Evolutionary conservation across 2,113 vertebrate species (phyloP), one percentile per base, ranked within the genome.

Genomic region (Stegastes partitus): DNA sequence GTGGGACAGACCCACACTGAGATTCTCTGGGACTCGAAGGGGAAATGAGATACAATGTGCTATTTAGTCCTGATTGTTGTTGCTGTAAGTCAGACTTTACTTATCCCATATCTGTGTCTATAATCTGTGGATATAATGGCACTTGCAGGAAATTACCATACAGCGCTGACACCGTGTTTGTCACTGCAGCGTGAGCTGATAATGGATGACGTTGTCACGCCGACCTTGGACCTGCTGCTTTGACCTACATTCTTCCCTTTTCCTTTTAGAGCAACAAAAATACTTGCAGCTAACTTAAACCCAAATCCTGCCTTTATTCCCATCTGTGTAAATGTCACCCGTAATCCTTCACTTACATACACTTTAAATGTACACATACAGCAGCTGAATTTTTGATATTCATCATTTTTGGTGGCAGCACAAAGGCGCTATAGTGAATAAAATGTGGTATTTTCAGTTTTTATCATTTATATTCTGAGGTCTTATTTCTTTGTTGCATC

Each of bases 171-270:
- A 64, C 64, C 23, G 42, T 64, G 65, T 86, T 76, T 77, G 66
- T 70, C 77, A 51, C 66, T 70, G 10, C 25, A 58, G 65, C 31
- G 16, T 15, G 25, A 57, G 26, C 76, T 67, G 70, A 75, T 81
- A 61, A 71, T 63, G 66, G 69, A 28, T 61, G 76, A 83, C 12
- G 31, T 79, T 79, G 68, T 61, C 61, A 58, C 50, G 73, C 66
- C 65, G 66, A 86, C 74, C 77, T 56, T 51, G n/a, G 68, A 42
- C 49, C 70, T 39, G 53, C 53, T 9, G 50, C 69, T 77, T 73
- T 69, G 74, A 86, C 86, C 66, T 56, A 68, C 77, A 89, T 88
- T 82, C 78, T 82, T 84, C 61, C 68, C 34, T 61, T 79, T 39
- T 68, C 34, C 45, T 18, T 47, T 49, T 31, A 47, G 49, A 47